Conservation (phyloP, 2,797 vertebrate species). For the Artibeus lituratus region DNA sequence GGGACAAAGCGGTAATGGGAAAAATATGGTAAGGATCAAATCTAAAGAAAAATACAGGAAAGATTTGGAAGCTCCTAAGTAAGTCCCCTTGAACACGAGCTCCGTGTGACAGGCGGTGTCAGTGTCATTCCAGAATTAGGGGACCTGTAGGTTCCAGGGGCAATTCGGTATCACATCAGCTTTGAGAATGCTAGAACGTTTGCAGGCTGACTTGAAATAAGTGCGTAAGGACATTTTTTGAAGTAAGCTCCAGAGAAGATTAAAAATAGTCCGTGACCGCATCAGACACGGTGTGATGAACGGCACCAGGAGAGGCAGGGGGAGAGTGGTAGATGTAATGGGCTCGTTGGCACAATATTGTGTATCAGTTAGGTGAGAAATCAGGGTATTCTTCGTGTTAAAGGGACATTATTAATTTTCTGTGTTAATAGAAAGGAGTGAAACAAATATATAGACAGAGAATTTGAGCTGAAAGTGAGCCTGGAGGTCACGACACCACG, state of each 20-base stretch:
- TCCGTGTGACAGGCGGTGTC: neutral
- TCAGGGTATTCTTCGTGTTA: neutral
- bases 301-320: neutral
- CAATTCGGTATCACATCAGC: neutral
- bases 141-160: neutral
- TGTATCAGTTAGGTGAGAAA: neutral
- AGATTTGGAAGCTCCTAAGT: neutral
- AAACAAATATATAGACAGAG: neutral
- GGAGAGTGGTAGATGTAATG: fast-evolving
- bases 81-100: neutral
- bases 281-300: neutral
- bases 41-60: neutral
- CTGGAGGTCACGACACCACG: neutral
- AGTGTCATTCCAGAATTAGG: neutral
- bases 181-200: neutral
- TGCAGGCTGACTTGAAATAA: neutral
- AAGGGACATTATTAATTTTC: neutral
- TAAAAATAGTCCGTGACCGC: neutral
- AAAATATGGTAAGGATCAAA: no score
- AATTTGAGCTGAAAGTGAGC: neutral
- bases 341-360: no score
- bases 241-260: neutral
- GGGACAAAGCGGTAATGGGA: no score
- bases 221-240: neutral
- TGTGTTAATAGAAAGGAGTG: neutral